Percentiles rank a stretch among this genome's conserved stretches.
Conservation (phyloP, 2,113 vertebrate species). For the Cavia aperea region DNA sequence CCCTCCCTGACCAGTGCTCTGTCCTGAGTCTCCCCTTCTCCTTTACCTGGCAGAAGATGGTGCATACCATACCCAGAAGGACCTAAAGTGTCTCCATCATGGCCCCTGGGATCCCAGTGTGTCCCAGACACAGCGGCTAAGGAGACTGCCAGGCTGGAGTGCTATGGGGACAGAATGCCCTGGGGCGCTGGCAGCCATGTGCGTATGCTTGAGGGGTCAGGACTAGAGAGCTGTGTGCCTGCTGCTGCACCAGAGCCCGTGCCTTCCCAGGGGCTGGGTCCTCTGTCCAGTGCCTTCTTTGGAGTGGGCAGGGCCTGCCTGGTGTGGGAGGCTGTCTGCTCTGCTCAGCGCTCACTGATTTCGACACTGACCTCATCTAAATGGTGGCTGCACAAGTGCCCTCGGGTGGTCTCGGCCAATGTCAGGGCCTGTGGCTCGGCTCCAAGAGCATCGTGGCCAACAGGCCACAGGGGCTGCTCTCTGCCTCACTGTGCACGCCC, state of each 20-base stretch:
- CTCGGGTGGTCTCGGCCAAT: too few relatives aligned
- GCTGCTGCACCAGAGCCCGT: neutral
- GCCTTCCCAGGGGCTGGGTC: too few relatives aligned
- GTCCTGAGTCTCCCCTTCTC: neutral
- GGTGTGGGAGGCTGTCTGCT: neutral
- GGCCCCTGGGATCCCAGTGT: neutral
- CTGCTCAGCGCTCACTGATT: neutral
- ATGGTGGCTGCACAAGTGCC: neutral
- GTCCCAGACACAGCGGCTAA: neutral
- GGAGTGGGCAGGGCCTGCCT: neutral
- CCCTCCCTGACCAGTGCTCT: neutral
- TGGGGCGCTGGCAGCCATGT: too few relatives aligned
- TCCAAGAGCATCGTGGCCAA: neutral
- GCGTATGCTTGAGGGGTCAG: neutral
- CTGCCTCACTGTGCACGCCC: neutral
- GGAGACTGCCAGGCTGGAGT: neutral
- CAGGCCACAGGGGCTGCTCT: neutral
- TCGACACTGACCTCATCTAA: neutral
- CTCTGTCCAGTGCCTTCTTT: neutral
- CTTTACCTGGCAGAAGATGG: neutral
- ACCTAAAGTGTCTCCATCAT: too few relatives aligned
- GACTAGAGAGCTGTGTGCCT: neutral
- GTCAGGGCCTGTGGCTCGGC: neutral
- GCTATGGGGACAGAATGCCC: neutral
- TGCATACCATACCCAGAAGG: neutral